These are phyloP conservation scores for Tachysurus fulvidraco DNA, from an alignment of 2,113 vertebrate species.

Conservation along the genomic window DNA sequence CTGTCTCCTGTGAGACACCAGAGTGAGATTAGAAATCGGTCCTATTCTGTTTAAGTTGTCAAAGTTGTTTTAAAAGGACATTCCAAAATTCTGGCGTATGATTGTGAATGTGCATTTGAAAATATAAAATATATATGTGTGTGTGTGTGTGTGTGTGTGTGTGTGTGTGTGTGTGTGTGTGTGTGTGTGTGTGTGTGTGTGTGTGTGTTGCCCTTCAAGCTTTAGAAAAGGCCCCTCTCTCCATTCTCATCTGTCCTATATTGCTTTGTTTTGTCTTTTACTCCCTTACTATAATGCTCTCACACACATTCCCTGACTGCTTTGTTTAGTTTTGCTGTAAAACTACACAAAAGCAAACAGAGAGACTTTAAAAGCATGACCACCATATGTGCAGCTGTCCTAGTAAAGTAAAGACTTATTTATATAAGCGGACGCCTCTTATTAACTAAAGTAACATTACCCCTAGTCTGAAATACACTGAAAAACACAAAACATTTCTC, in stretches of 20 bases:
- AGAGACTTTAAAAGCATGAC: neutral
- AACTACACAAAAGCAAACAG: neutral
- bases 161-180: no score
- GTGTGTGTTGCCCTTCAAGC: neutral
- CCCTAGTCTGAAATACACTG: neutral
- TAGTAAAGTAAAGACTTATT: neutral
- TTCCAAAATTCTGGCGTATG: no score
- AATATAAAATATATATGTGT: no score
- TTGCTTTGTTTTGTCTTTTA: neutral
- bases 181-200: no score
- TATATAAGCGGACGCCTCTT: neutral
- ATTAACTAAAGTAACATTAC: neutral
- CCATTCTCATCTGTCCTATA: neutral
- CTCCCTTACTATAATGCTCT: neutral
- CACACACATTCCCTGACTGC: neutral
- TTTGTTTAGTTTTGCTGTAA: neutral
- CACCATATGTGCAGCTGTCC: neutral
- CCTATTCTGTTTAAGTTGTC: neutral
- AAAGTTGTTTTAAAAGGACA: no score
- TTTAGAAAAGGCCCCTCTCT: neutral
- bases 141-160: no score
- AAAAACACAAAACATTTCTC: conserved; percentile 6
- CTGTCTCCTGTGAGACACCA: neutral
- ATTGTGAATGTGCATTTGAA: no score
- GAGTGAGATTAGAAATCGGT: neutral